These are phyloP conservation scores for Eulithis prunata DNA, from an alignment of 2,888 invertebrate genomes.

Conservation along the genomic window DNA sequence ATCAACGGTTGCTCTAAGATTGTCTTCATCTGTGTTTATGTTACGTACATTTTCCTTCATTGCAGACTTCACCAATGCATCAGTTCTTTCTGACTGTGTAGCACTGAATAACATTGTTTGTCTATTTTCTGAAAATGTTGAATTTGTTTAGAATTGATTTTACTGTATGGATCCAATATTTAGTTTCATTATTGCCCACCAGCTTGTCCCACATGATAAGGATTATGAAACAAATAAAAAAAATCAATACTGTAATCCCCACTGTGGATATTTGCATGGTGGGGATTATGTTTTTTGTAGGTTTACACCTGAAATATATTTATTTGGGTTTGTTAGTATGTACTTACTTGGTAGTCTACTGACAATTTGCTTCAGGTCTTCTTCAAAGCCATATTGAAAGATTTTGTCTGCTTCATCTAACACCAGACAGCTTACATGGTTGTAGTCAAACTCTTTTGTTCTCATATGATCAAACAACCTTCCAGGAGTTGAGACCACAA, in stretches of 20 bases:
- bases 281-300: too few relatives aligned
- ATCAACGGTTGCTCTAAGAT: conserved; percentile 91
- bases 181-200: too few relatives aligned
- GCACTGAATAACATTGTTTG: conserved; percentile 99
- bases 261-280: too few relatives aligned
- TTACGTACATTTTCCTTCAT: conserved; percentile 95
- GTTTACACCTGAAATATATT: too few relatives aligned
- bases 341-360: conserved; percentile 95
- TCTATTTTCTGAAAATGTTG: conserved; percentile 87
- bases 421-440: conserved; percentile 94
- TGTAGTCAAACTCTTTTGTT: conserved; percentile 94
- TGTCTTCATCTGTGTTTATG: conserved; percentile 95
- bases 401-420: conserved; percentile 99
- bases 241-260: too few relatives aligned
- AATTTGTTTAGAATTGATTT: too few relatives aligned
- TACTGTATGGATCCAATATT: too few relatives aligned
- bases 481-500: conserved; percentile 97
- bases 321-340: background rate
- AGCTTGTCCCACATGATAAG: too few relatives aligned
- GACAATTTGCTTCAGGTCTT: conserved; percentile 97
- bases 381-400: conserved; percentile 98
- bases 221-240: too few relatives aligned
- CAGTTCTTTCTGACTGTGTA: conserved; percentile 95
- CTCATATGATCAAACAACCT: conserved; percentile 96
- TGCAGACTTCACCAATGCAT: conserved; percentile 93